Base-by-base conservation (phyloP, 2,797 vertebrate genomes). In the Rhynchotus rufescens region DNA sequence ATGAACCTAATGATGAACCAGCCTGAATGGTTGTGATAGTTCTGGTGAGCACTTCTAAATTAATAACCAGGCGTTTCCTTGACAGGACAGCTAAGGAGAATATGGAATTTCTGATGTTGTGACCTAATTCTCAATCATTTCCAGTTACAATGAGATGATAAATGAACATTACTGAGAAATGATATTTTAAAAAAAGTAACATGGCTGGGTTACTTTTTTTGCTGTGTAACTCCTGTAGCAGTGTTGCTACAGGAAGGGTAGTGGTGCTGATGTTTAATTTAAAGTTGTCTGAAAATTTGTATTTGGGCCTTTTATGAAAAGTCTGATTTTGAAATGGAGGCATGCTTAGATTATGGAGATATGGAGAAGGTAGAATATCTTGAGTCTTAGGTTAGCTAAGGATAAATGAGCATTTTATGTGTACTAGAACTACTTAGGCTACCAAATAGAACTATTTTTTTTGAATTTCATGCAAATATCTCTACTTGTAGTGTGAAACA, bases 51-150 rank as follows among this genome's bases (percentile, higher is more conserved):
- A 47, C 77, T 90, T 80, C 89, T 84, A 94, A 95, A 92, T 96
- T 94, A 97, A 93, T 91, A 97, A 94, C 80, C 79, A 56, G 93
- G 81, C 52, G 54, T 95, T 94, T 96, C 78, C 87, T 92, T 91
- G 93, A 84, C 84, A 94, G 90, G 57, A 65, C 20, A 66, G 34
- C 57, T 83, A 57, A 84, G 78, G 89, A 92, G 94, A 97, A 91
- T 56, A 72, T 40, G 75, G 67, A 60, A 89, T 84, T 94, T 81
- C 79, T 54, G 66, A 93, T 93, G 78, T 94, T 95, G 67, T 93
- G 77, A 80, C 40, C 57, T 65, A 49, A 16, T 76, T 94, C 90
- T 91, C 11, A 4, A 76, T 95, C 80, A 90, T 88, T 96, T 88
- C 65, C 19, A 42, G 57, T 86, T 64, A 75, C 83, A 80, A 38